Base-by-base conservation (phyloP, 2,888 invertebrate genomes). In the Uropetala carovei region DNA sequence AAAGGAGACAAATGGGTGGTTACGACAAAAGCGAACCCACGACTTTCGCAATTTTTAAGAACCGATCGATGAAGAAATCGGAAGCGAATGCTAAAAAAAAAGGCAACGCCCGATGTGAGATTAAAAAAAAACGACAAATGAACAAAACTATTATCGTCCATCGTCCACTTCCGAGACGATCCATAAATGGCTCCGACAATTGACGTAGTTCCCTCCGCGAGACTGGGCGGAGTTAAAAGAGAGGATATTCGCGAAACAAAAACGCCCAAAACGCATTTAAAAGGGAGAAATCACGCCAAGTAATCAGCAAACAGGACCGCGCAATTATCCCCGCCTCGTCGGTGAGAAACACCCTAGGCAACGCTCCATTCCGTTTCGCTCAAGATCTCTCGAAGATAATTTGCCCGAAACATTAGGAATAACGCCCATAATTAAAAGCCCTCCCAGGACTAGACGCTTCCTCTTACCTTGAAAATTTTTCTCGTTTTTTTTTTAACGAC, bases 381-480 rank as follows among this genome's bases (percentile, higher is more conserved):
- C 43, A 43, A 64, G 43, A 89, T 64, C 14, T 30, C 89, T n/a
- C 43, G 30, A 27, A 89, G 89, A 89, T 89, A 89, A 89, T 89
- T 89, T 89, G 64, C n/a, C 18, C n/a, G 56, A 68, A 89, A 89
- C 89, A 89, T 89, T 64, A 64, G 64, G 89, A 68, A 89, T 89
- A 89, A 89, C 89, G 89, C 89, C 89, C 89, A 64, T 89, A 89
- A 89, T 89, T 89, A 89, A 89, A 89, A 89, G 89, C n/a, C 64
- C 75, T 75, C 75, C 27, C 75, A 75, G 75, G 75, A 75, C 22
- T 27, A 75, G 3, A 43, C 43, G 43, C 43, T 43, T 43, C 43
- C 75, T 75, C 11, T 27, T 27, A 13, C 75, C 75, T 22, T 27
- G 75, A 27, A 75, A 75, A 27, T 22, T 13, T 22, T 27, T 75